Conservation (phyloP, 2,797 vertebrate genomes). For the Crocidura indochinensis region DNA sequence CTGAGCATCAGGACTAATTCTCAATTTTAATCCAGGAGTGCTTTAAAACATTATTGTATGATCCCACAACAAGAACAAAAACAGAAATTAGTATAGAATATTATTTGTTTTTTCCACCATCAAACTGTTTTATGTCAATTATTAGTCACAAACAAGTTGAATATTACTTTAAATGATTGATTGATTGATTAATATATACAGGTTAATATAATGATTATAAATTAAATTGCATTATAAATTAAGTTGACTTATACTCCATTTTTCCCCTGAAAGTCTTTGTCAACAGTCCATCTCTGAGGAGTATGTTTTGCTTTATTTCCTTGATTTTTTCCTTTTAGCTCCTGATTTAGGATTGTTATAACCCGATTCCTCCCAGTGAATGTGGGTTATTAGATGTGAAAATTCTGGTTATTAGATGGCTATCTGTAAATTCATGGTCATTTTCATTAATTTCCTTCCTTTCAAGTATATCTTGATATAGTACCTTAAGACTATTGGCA, state of each 20-base stretch:
- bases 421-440: neutral
- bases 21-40: too few relatives aligned
- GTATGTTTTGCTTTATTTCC: neutral
- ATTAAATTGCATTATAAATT: constrained; percentile 47
- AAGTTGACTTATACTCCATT: neutral
- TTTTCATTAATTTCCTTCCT: constrained; percentile 31
- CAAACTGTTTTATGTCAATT: neutral
- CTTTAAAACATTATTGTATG: too few relatives aligned
- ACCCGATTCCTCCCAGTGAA: neutral
- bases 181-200: constrained; percentile 13
- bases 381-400: too few relatives aligned
- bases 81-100: too few relatives aligned
- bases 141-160: constrained; percentile 36
- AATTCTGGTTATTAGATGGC: neutral
- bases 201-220: constrained; percentile 26
- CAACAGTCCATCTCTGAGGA: neutral
- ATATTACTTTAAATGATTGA: constrained; percentile 53
- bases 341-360: neutral
- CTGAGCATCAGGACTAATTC: too few relatives aligned
- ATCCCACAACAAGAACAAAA: too few relatives aligned
- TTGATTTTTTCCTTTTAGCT: constrained; percentile 7
- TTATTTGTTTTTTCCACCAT: neutral
- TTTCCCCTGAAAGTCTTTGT: neutral
- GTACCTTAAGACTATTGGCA: neutral
- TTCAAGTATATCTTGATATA: neutral